phyloP scores from a whole-genome alignment of 2,113 vertebrate genomes.

The Pan paniscus region DNA sequence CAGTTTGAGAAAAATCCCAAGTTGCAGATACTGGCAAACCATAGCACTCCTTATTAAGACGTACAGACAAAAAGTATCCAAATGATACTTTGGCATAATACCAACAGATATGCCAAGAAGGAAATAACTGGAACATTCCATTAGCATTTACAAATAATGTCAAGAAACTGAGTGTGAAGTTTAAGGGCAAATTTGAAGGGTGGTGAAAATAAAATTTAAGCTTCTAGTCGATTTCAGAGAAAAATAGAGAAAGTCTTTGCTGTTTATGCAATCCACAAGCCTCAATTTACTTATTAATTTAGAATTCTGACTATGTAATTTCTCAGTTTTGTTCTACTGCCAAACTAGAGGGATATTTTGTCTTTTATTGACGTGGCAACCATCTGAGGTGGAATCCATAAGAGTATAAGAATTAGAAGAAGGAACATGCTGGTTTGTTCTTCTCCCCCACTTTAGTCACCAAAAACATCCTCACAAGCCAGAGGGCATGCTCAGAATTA shows the following conservation, averaged over 20 bases:
- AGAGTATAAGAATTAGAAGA: background rate
- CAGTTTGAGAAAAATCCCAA: slow-evolving; percentile 54
- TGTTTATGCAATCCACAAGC: background rate
- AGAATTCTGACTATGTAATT: background rate
- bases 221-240: background rate
- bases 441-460: background rate
- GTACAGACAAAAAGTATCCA: background rate
- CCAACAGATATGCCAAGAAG: background rate
- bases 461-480: background rate
- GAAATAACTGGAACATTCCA: slow-evolving; percentile 32
- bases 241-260: background rate
- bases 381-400: background rate
- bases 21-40: background rate
- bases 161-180: background rate
- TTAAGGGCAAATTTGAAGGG: slow-evolving; percentile 26
- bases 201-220: slow-evolving; percentile 18
- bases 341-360: background rate
- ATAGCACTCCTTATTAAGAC: slow-evolving; percentile 36
- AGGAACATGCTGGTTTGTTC: background rate
- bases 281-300: background rate
- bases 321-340: background rate
- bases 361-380: background rate
- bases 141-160: slow-evolving; percentile 49
- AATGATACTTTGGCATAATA: slow-evolving; percentile 55
- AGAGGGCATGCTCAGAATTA: background rate